A percentile compares a stretch with the other conserved stretches of the same genome.
These are phyloP conservation scores for Spongilla lacustris DNA, from an alignment of 37 sponge, comb jelly and placozoan species.

Conservation along the genomic window DNA sequence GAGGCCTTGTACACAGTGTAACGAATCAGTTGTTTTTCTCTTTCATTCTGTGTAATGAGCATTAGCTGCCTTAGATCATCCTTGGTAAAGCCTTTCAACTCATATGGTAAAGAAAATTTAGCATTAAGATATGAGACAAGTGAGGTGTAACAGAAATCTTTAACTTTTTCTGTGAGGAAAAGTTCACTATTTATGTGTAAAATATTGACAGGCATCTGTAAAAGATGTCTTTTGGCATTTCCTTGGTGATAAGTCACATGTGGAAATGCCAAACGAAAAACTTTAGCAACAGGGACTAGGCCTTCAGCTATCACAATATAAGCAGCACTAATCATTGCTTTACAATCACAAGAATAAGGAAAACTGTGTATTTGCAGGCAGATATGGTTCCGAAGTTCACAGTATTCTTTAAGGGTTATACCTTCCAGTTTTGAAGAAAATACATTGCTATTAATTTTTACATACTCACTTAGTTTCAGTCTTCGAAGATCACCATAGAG, in stretches of 20 bases:
- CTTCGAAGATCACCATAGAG: no score
- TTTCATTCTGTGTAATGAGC: slow-evolving; percentile 14
- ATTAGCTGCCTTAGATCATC: slow-evolving; percentile 2
- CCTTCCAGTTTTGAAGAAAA: no score
- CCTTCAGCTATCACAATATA: not conserved
- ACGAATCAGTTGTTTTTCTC: slow-evolving; percentile 12
- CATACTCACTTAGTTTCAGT: no score
- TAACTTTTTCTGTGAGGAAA: not conserved
- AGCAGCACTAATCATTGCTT: no score
- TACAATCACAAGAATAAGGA: no score
- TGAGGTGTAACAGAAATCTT: not conserved
- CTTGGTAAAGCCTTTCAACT: slow-evolving; percentile 9
- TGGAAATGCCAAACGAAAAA: slow-evolving; percentile 21
- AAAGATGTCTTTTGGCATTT: slow-evolving; percentile 7
- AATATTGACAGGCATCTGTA: slow-evolving; percentile 17
- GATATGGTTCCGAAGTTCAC: no score
- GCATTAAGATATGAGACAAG: not conserved
- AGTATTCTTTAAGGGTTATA: no score
- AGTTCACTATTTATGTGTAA: not conserved
- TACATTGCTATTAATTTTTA: no score
- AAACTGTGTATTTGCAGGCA: no score
- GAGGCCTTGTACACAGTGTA: slow-evolving; percentile 15
- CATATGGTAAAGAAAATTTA: not conserved
- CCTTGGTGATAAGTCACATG: slow-evolving; percentile 5
- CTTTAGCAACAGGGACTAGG: not conserved